These are phyloP conservation scores for Bufo gargarizans DNA, from an alignment of 2,113 vertebrate species.

Conservation along the genomic window DNA sequence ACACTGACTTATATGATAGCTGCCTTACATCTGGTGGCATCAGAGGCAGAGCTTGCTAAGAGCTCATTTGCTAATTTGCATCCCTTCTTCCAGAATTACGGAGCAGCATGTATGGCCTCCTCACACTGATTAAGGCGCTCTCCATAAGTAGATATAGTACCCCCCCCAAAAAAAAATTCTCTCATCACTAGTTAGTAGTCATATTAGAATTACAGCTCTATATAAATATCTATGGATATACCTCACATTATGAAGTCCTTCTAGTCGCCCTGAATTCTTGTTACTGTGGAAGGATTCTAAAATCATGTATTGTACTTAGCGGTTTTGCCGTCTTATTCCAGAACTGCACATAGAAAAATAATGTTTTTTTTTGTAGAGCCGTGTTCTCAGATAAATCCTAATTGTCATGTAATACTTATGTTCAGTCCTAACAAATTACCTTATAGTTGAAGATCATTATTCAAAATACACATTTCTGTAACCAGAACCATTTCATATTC, in stretches of 20 bases:
- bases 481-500: slow-evolving; percentile 34
- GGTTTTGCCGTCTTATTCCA: background rate
- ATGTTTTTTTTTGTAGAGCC: slow-evolving; percentile 2
- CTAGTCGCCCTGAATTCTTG: background rate
- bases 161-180: too few relatives aligned
- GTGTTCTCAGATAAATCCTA: slow-evolving; percentile 25
- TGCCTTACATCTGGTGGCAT: too few relatives aligned
- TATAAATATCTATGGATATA: too few relatives aligned
- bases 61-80: too few relatives aligned
- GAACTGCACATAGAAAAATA: slow-evolving; percentile 2
- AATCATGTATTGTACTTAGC: slow-evolving; percentile 4
- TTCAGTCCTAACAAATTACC: slow-evolving; percentile 42
- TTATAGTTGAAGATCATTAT: slow-evolving; percentile 35
- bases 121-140: too few relatives aligned
- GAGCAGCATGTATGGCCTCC: too few relatives aligned
- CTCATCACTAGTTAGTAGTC: background rate
- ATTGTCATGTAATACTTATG: slow-evolving; percentile 45
- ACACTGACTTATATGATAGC: too few relatives aligned
- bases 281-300: background rate
- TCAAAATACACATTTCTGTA: slow-evolving; percentile 36
- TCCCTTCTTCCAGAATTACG: too few relatives aligned
- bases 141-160: too few relatives aligned
- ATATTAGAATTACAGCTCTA: background rate
- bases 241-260: background rate
- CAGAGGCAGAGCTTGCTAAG: too few relatives aligned